Evolutionary conservation across 1,140 invertebrate genomes (phyloP).

Genomic region (Sarcophaga bullata): DNA sequence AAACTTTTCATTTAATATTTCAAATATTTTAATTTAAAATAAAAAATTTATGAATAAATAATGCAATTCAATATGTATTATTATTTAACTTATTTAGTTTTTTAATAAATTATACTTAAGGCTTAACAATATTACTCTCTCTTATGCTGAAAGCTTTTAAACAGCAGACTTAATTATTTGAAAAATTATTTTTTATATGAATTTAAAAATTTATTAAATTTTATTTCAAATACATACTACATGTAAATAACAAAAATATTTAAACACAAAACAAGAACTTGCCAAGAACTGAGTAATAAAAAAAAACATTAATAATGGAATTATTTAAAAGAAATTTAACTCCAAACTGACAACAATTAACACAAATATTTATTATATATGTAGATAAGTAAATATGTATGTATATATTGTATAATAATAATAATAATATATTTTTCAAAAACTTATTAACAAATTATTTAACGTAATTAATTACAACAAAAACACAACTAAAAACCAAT

Average conservation of each 20-base stretch:
- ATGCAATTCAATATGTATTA: too few relatives aligned
- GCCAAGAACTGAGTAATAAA: background rate
- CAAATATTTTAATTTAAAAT: too few relatives aligned
- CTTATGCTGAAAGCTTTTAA: too few relatives aligned
- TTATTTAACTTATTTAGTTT: too few relatives aligned
- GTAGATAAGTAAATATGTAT: constrained; percentile 19
- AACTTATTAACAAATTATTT: constrained; percentile 9
- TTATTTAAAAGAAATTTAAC: constrained; percentile 1
- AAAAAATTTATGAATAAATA: too few relatives aligned
- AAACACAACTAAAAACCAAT: background rate
- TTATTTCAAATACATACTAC: background rate
- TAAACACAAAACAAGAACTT: constrained; percentile 5
- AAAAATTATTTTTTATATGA: constrained; percentile 12
- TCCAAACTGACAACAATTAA: constrained; percentile 40
- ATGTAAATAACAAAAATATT: constrained; percentile 17
- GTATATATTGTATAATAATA: background rate
- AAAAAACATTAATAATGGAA: constrained; percentile 4
- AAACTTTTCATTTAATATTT: too few relatives aligned
- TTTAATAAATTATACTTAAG: too few relatives aligned
- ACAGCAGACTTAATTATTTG: too few relatives aligned
- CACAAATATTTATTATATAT: constrained; percentile 25
- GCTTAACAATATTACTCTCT: too few relatives aligned
- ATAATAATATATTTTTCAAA: background rate
- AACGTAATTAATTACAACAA: background rate
- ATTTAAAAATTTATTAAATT: background rate